These are phyloP conservation scores for Eulemur macaco DNA, from an alignment of 2,113 vertebrate species.

Conservation along the genomic window DNA sequence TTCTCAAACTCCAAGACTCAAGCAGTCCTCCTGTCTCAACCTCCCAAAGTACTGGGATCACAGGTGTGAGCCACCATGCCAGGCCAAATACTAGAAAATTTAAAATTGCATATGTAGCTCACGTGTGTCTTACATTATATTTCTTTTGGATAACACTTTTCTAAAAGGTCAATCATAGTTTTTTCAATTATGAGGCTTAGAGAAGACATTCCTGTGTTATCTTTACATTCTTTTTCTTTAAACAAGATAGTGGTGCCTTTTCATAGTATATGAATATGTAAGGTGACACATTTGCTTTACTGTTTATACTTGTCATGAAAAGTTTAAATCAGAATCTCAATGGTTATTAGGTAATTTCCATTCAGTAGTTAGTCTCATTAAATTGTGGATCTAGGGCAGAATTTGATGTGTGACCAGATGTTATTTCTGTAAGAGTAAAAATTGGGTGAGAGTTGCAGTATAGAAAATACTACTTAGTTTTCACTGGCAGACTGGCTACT, in stretches of 20 bases:
- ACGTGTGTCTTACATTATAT: not conserved
- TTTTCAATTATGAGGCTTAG: not conserved
- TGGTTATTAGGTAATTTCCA: not conserved
- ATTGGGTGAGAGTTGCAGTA: not conserved
- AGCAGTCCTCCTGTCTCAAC: too few relatives aligned
- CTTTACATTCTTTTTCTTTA: not conserved
- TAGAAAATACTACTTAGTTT: not conserved
- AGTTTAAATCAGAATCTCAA: not conserved
- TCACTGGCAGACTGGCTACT: not conserved
- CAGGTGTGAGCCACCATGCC: too few relatives aligned
- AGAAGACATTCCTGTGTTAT: not conserved
- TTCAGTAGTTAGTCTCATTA: not conserved
- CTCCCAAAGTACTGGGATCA: too few relatives aligned
- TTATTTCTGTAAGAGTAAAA: not conserved
- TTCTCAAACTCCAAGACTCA: too few relatives aligned
- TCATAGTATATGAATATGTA: slow-evolving; percentile 15
- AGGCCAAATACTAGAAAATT: not conserved
- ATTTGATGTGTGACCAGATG: not conserved
- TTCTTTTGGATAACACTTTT: not conserved
- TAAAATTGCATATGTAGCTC: not conserved
- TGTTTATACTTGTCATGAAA: not conserved
- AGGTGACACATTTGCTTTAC: not conserved
- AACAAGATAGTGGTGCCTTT: not conserved
- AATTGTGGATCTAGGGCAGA: not conserved
- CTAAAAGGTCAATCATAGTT: not conserved